Percentiles rank a stretch among this genome's conserved stretches.
Conservation (phyloP, 2,113 vertebrate species). For the Sardina pilchardus region DNA sequence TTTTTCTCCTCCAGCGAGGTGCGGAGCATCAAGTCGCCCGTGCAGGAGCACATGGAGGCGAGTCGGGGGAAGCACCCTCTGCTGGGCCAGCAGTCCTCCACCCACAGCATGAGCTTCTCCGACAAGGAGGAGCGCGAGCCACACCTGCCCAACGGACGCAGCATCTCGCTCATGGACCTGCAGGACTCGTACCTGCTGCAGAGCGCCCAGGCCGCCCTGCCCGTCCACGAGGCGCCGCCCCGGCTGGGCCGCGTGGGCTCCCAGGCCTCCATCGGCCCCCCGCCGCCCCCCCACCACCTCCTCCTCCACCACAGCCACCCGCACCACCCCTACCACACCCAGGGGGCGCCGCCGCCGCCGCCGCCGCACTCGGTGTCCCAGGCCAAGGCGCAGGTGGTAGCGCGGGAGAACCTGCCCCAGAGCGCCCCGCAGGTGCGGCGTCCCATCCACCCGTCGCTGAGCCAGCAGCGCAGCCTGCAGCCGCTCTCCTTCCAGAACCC, state of each 20-base stretch:
- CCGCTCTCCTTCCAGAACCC: constrained; percentile 96
- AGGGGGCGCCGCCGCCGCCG: constrained; percentile 43
- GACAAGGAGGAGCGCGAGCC: constrained; percentile 81
- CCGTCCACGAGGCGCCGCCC: constrained; percentile 75
- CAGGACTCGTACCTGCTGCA: constrained; percentile 78
- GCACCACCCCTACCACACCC: constrained; percentile 43
- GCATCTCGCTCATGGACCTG: constrained; percentile 92
- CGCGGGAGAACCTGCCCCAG: constrained; percentile 81
- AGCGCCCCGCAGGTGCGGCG: constrained; percentile 88
- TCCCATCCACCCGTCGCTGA: constrained; percentile 81
- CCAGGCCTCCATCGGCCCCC: constrained; percentile 78
- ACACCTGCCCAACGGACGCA: constrained; percentile 81
- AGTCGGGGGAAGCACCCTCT: constrained; percentile 76
- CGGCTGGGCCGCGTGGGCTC: constrained; percentile 77
- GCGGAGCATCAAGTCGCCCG: constrained; percentile 78
- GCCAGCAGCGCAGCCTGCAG: constrained; percentile 85
- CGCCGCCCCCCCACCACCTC: constrained; percentile 40
- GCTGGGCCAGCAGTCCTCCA: constrained; percentile 78
- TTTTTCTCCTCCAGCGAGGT: constrained; percentile 70
- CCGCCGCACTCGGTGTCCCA: constrained; percentile 46
- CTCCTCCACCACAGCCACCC: constrained; percentile 48
- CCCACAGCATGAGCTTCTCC: constrained; percentile 79
- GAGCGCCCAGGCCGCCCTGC: constrained; percentile 51
- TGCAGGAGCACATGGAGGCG: constrained; percentile 74
- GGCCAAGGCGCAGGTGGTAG: constrained; percentile 72